These are phyloP conservation scores for Patella pellucida DNA, from an alignment of 2,888 invertebrate genomes.

Conservation along the genomic window DNA sequence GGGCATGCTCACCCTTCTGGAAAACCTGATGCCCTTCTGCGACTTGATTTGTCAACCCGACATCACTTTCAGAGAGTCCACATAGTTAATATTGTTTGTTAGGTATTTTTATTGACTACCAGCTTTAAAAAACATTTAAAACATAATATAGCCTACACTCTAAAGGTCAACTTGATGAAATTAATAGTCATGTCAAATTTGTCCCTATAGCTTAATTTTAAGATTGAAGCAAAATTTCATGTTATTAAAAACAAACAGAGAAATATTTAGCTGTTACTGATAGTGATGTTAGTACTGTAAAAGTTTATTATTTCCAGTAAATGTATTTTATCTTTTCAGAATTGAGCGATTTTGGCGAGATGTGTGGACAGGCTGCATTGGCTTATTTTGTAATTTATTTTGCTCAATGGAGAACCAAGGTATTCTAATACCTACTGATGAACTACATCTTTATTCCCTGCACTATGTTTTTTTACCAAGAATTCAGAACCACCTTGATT, in stretches of 20 bases:
- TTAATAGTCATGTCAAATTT: no score
- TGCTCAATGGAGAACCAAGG: slow-evolving; percentile 12
- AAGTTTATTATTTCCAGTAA: slow-evolving; percentile 7
- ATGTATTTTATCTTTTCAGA: slow-evolving; percentile 5
- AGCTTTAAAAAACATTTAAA: not conserved
- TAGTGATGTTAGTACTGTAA: slow-evolving; percentile 4
- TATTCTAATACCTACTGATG: slow-evolving; percentile 10
- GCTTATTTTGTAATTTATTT: slow-evolving; percentile 9
- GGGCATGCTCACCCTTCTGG: not conserved
- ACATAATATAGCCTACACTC: not conserved
- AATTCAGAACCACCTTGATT: slow-evolving; percentile 11
- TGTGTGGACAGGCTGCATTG: slow-evolving; percentile 11
- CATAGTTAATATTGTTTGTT: slow-evolving; percentile 1
- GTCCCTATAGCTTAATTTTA: not conserved
- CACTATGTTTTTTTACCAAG: slow-evolving; percentile 12
- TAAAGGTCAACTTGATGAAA: not conserved
- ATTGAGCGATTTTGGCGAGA: slow-evolving; percentile 12
- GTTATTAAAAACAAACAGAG: slow-evolving; percentile 8
- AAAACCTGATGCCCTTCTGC: not conserved
- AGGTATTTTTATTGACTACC: not conserved
- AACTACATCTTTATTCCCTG: slow-evolving; percentile 9
- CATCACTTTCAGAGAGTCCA: not conserved
- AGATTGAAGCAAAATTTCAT: slow-evolving; percentile 8
- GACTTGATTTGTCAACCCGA: not conserved
- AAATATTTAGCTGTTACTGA: slow-evolving; percentile 7